Base-by-base conservation (phyloP, 2,797 vertebrate genomes). In the Cygnus olor region DNA sequence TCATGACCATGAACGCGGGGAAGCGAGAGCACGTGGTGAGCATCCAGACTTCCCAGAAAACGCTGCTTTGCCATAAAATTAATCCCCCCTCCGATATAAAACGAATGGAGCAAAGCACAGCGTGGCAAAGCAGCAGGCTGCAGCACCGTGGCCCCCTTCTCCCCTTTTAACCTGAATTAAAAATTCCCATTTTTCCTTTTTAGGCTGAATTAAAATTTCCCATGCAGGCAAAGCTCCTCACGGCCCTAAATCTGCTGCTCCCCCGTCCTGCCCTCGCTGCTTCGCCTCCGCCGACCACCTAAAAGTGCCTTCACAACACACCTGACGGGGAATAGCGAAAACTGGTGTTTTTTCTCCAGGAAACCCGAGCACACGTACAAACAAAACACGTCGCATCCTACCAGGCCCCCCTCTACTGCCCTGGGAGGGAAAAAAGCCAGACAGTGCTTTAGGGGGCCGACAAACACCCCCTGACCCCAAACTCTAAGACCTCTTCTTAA, bases 1-100 rank as follows among this genome's bases (percentile, higher is more conserved):
- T 97, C 97, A 68, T 97, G 97, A 97, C 97, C 97, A 28, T 97
- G 97, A 98, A 98, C 98, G 97, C 97, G 96, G 84, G 80, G 94
- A 77, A 76, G 86, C 47, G 45, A 83, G 40, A 61, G 88, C 80
- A 86, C 83, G 93, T 90, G 95, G 92, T 80, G 91, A 89, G 71
- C 65, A 66, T 76, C 90, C 91, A 85, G 89, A 70, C 83, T 92
- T 84, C 95, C 94, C 85, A 90, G 96, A 96, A 97, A 95, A 89
- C 63, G 71, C 88, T 82, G 93, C 57, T 96, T 97, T 95, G 49
- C 93, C 92, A 58, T 77, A 88, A 66, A 91, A 81, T 71, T 44
- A 57, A 89, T 86, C 85, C 81, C 51, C 80, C 16, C 70, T 57
- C 91, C 74, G 89, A 93, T 94, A 97, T 95, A 94, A 97, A 96